These are phyloP conservation scores for Euplexia lucipara DNA, from an alignment of 2,888 invertebrate genomes.

Conservation along the genomic window DNA sequence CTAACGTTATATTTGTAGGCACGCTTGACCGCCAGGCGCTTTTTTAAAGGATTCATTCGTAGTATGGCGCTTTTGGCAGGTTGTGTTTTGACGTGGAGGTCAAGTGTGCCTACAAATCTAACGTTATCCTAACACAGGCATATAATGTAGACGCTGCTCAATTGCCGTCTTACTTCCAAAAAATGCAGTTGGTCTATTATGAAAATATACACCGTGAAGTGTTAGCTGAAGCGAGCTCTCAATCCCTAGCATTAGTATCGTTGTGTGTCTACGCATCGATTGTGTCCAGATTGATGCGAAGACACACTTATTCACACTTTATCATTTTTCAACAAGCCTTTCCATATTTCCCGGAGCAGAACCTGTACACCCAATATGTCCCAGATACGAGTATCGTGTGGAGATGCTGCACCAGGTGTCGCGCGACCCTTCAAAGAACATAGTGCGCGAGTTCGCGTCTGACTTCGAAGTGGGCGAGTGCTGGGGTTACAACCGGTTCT, in stretches of 20 bases:
- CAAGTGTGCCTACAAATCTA: not conserved
- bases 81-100: too few relatives aligned
- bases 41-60: too few relatives aligned
- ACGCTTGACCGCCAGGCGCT: too few relatives aligned
- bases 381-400: conserved; percentile 97
- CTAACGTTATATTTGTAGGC: too few relatives aligned
- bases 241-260: too few relatives aligned
- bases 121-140: not conserved
- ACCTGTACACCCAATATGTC: conserved; percentile 45
- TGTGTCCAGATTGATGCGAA: conserved; percentile 5
- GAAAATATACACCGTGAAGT: too few relatives aligned
- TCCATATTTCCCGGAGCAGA: conserved; percentile 39
- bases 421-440: conserved; percentile 95
- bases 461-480: conserved; percentile 99
- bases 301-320: not conserved
- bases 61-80: too few relatives aligned
- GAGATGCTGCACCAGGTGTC: conserved; percentile 98
- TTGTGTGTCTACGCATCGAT: too few relatives aligned
- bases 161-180: too few relatives aligned
- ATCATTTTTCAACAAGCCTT: not conserved
- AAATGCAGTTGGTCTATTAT: too few relatives aligned
- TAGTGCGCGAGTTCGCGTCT: conserved; percentile 98
- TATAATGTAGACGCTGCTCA: not conserved
- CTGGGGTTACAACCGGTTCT: conserved; percentile 99
- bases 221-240: too few relatives aligned